Evolutionary conservation across 2,113 vertebrate species (phyloP).

Genomic region (Neogale vison): DNA sequence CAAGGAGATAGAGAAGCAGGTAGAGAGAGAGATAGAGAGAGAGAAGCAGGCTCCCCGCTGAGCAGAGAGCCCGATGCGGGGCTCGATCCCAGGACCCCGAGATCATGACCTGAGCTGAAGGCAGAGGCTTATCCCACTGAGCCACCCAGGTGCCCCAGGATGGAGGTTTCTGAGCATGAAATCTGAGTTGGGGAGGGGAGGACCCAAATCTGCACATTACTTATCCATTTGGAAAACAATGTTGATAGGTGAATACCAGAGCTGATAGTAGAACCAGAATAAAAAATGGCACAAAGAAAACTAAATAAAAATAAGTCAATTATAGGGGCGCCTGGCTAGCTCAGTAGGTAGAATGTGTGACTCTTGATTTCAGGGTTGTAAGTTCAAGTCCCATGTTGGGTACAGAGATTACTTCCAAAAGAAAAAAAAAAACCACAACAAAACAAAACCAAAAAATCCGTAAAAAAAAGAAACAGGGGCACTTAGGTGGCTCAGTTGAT

Average conservation of each 20-base stretch:
- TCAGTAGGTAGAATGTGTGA: neutral
- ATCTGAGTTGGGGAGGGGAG: neutral
- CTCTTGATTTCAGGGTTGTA: neutral
- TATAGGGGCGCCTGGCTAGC: neutral
- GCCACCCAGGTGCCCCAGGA: no score
- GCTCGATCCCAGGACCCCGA: no score
- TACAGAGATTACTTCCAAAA: neutral
- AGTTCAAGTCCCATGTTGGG: neutral
- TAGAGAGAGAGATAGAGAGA: no score
- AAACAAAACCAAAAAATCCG: neutral
- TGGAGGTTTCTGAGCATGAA: neutral
- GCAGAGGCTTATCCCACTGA: no score
- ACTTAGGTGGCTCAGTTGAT: neutral
- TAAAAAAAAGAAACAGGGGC: no score
- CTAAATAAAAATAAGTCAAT: constrained; percentile 15
- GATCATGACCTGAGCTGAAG: no score
- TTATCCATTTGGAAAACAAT: neutral
- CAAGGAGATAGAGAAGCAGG: no score
- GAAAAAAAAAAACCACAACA: no score
- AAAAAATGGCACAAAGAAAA: neutral
- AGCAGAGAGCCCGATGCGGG: no score
- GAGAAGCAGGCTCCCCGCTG: no score
- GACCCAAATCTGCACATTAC: neutral
- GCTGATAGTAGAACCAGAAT: neutral
- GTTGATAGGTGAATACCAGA: neutral